A percentile compares a stretch with the other conserved stretches of the same genome.
phyloP scores from a whole-genome alignment of 2,797 vertebrate genomes.

The Pogoniulus pusillus region DNA sequence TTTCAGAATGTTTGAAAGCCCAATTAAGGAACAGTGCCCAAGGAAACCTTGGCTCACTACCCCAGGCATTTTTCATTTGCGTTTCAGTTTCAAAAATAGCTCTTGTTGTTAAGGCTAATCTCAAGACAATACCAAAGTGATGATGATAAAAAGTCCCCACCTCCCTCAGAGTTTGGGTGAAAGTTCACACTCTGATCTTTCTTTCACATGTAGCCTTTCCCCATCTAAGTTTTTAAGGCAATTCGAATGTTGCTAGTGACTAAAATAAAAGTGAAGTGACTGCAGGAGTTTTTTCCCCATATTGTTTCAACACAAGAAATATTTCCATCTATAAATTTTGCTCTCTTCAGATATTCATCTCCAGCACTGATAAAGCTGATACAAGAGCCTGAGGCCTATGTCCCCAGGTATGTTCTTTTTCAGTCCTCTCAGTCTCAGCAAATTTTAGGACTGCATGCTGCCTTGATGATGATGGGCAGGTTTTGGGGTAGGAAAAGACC shows the following conservation, averaged over 20 bases:
- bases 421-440: background rate
- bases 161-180: background rate
- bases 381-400: background rate
- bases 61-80: background rate
- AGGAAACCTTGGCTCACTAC: conserved; percentile 38
- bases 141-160: background rate
- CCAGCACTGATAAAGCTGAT: background rate
- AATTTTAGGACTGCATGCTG: background rate
- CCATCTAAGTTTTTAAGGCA: background rate
- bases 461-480: background rate
- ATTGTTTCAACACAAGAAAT: conserved; percentile 1
- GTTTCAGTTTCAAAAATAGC: conserved; percentile 57
- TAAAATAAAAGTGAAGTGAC: background rate
- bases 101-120: conserved; percentile 38
- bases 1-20: background rate
- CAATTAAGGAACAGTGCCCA: conserved; percentile 45
- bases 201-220: conserved; percentile 5
- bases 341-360: background rate
- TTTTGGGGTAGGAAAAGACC: background rate
- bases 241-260: background rate
- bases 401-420: background rate
- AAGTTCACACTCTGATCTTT: conserved; percentile 13
- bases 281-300: background rate
- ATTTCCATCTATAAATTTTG: background rate
- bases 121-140: conserved; percentile 31